Conservation (phyloP, 2,113 vertebrate genomes). For the Barnardius zonarius region DNA sequence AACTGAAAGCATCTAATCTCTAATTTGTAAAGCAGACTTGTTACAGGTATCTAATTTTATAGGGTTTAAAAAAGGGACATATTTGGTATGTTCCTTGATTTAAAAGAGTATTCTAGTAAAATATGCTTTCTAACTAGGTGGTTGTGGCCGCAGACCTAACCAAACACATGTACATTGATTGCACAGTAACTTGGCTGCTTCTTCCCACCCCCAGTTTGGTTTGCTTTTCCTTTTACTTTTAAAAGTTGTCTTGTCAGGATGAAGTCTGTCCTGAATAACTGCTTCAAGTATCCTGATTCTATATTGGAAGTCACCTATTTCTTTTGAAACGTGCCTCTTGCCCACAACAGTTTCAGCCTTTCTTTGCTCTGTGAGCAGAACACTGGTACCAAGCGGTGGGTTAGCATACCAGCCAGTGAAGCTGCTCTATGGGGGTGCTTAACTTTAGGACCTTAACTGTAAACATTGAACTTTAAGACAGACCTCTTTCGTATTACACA, state of each 20-base stretch:
- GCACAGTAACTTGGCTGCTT: background rate
- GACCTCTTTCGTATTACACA: background rate
- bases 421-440: background rate
- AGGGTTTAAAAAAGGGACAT: background rate
- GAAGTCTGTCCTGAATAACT: background rate
- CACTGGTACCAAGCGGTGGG: background rate
- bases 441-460: background rate
- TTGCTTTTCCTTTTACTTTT: background rate
- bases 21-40: background rate
- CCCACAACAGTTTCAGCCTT: background rate
- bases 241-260: background rate
- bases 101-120: background rate
- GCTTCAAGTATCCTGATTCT: background rate
- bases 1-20: background rate
- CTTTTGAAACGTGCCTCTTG: background rate
- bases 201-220: background rate
- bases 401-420: background rate
- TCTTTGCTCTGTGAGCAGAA: background rate
- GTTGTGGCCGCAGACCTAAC: background rate
- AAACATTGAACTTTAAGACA: background rate
- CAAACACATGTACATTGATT: background rate
- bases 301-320: background rate
- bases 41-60: constrained; percentile 1
- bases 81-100: background rate
- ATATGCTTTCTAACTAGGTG: background rate